These are phyloP conservation scores for Morpho deidamia DNA, from an alignment of 2,888 invertebrate genomes.

Conservation along the genomic window DNA sequence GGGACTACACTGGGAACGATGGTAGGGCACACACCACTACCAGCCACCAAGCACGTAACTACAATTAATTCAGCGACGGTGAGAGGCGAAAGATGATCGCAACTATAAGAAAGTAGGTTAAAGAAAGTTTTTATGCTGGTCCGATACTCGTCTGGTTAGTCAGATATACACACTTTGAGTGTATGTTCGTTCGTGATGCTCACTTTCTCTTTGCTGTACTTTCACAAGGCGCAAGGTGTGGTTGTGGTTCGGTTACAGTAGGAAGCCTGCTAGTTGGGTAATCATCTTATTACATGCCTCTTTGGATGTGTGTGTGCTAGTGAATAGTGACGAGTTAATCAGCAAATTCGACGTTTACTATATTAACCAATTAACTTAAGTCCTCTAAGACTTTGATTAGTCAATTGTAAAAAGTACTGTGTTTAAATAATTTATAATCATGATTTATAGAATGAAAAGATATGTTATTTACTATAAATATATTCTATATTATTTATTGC, in stretches of 20 bases:
- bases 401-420: no score
- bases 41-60: constrained; percentile 62
- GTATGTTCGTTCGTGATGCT: constrained; percentile 54
- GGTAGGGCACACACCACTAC: constrained; percentile 72
- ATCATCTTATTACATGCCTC: constrained; percentile 21
- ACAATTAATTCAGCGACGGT: constrained; percentile 52
- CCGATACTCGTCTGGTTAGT: constrained; percentile 56
- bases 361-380: no score
- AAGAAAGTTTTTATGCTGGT: constrained; percentile 74
- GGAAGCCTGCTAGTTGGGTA: constrained; percentile 32
- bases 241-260: constrained; percentile 63
- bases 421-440: no score
- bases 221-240: constrained; percentile 70
- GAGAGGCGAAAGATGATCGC: constrained; percentile 69
- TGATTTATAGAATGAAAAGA: no score
- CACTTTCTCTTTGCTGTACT: constrained; percentile 76
- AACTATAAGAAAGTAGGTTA: constrained; percentile 74
- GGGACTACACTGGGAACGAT: constrained; percentile 65
- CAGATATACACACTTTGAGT: constrained; percentile 49
- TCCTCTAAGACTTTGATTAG: no score
- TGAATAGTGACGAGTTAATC: not conserved
- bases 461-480: no score
- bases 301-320: constrained; percentile 11
- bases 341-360: no score
- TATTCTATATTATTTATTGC: not conserved